Conservation (phyloP, 2,113 vertebrate species). For the Heloderma charlesbogerti region DNA sequence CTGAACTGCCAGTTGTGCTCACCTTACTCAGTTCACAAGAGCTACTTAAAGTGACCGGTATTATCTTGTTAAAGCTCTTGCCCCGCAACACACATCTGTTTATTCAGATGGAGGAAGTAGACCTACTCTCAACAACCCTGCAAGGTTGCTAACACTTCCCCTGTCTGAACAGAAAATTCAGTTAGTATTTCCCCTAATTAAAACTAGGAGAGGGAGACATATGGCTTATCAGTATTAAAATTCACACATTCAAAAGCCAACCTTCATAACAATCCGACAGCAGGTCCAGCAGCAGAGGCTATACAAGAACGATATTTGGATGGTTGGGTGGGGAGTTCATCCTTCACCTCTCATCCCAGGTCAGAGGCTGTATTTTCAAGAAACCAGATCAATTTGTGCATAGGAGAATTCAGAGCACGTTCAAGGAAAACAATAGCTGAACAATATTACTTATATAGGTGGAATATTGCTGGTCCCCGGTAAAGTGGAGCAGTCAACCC, state of each 20-base stretch:
- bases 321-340: neutral
- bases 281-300: neutral
- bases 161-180: constrained; percentile 5
- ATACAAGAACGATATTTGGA: neutral
- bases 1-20: neutral
- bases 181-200: neutral
- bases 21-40: neutral
- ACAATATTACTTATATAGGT: neutral
- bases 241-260: neutral
- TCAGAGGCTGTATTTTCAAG: neutral
- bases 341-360: neutral
- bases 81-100: neutral
- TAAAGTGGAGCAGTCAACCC: neutral
- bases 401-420: no score
- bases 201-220: neutral
- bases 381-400: neutral
- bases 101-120: neutral
- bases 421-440: neutral
- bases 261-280: neutral
- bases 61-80: neutral
- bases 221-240: neutral
- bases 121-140: neutral
- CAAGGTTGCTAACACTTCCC: neutral
- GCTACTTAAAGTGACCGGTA: neutral
- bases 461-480: neutral